These are phyloP conservation scores for rabbit (Oryctolagus cuniculus) DNA, from an alignment of 2,113 vertebrate genomes.

Conservation along the genomic window mOryCun1.1 NC_091449.1:33956501-33957000, in stretches of 20 bases:
- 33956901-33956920: background rate
- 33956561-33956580: slow-evolving; percentile 7
- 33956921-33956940: background rate
- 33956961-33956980: background rate
- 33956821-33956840: background rate
- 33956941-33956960: background rate
- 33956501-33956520: background rate
- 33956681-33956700: background rate
- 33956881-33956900: background rate
- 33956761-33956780: background rate
- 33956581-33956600: background rate
- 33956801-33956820: background rate
- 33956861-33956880: background rate
- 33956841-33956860: background rate
- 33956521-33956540: slow-evolving; percentile 29
- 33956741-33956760: background rate
- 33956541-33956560: background rate
- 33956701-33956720: background rate
- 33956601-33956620: background rate
- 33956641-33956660: background rate
- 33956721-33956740: background rate
- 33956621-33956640: background rate
- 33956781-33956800: background rate
- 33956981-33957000: background rate
- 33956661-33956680: slow-evolving; percentile 4